These are phyloP conservation scores for Lerista edwardsae DNA, from an alignment of 2,797 vertebrate species.

Conservation along the genomic window DNA sequence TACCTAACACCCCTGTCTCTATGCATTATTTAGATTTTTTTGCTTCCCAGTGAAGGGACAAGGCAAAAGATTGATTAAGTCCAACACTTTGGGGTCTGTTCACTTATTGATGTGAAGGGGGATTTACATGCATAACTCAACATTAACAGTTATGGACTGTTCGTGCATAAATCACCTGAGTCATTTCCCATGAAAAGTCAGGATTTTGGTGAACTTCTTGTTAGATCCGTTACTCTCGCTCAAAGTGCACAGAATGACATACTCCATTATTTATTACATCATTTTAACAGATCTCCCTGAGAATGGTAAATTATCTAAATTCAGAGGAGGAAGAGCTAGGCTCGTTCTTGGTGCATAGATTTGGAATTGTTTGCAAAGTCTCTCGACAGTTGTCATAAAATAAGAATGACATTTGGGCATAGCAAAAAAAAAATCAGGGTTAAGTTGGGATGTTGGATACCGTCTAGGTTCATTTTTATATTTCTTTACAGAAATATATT, in stretches of 20 bases:
- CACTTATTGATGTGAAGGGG: conserved; percentile 51
- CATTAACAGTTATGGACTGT: conserved; percentile 49
- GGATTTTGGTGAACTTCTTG: conserved; percentile 33
- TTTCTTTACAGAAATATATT: too few relatives aligned
- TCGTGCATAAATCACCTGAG: conserved; percentile 37
- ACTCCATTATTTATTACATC: conserved; percentile 14
- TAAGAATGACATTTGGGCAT: not conserved
- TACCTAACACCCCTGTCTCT: conserved; percentile 61
- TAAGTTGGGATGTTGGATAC: not conserved
- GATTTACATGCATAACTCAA: conserved; percentile 55
- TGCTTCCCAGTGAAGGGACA: conserved; percentile 52
- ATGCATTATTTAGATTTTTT: conserved; percentile 74
- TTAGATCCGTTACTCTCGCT: conserved; percentile 1
- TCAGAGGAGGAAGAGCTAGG: not conserved
- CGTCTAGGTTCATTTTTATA: not conserved
- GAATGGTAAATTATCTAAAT: not conserved
- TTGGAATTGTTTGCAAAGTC: not conserved
- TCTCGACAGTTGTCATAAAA: too few relatives aligned
- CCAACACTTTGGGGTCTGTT: conserved; percentile 58
- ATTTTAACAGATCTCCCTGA: not conserved
- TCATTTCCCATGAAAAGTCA: not conserved
- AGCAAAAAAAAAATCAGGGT: not conserved
- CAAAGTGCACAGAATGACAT: not conserved
- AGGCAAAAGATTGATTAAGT: conserved; percentile 71
- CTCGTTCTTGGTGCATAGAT: not conserved